A percentile compares a stretch with the other conserved stretches of the same genome.
These are phyloP conservation scores for Siniperca knerii DNA, from an alignment of 2,113 vertebrate genomes.

Conservation along the genomic window DNA sequence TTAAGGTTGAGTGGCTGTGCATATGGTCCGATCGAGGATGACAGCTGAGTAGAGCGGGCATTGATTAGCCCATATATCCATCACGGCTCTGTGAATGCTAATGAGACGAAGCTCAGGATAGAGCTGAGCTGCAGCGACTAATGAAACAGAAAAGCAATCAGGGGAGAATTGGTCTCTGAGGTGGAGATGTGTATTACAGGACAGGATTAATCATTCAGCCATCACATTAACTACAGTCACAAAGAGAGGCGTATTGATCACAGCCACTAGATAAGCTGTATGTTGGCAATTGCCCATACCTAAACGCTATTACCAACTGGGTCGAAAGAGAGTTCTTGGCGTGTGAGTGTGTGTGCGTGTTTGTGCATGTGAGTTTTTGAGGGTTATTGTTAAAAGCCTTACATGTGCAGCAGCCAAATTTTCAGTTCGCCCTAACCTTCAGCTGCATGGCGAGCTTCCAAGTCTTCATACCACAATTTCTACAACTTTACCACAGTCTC, in stretches of 20 bases:
- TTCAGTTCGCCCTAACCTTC: slow-evolving; percentile 50
- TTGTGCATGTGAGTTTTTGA: slow-evolving; percentile 15
- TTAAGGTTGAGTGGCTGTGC: slow-evolving; percentile 74
- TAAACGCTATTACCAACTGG: slow-evolving; percentile 43
- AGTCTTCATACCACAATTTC: slow-evolving; percentile 54
- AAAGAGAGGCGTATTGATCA: slow-evolving; percentile 64
- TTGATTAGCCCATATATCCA: slow-evolving; percentile 78
- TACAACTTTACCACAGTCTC: slow-evolving; percentile 67
- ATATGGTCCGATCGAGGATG: slow-evolving; percentile 72
- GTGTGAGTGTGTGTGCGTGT: slow-evolving; percentile 7
- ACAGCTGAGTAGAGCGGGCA: slow-evolving; percentile 68
- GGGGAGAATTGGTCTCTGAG: slow-evolving; percentile 30
- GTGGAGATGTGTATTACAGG: slow-evolving; percentile 60
- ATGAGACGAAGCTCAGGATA: slow-evolving; percentile 50
- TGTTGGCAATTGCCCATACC: slow-evolving; percentile 41
- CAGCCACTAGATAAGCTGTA: slow-evolving; percentile 34
- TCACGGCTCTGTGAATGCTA: slow-evolving; percentile 73
- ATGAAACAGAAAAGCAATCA: slow-evolving; percentile 49
- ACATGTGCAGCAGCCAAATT: slow-evolving; percentile 36
- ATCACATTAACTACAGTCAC: slow-evolving; percentile 60
- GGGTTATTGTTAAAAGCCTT: slow-evolving; percentile 50
- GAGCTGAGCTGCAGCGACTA: slow-evolving; percentile 40
- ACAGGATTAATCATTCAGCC: slow-evolving; percentile 65
- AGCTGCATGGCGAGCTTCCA: slow-evolving; percentile 70
- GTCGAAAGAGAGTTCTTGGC: slow-evolving; percentile 34